Base-by-base conservation (phyloP, 2,113 vertebrate genomes). In the Paradoxurus hermaphroditus region DNA sequence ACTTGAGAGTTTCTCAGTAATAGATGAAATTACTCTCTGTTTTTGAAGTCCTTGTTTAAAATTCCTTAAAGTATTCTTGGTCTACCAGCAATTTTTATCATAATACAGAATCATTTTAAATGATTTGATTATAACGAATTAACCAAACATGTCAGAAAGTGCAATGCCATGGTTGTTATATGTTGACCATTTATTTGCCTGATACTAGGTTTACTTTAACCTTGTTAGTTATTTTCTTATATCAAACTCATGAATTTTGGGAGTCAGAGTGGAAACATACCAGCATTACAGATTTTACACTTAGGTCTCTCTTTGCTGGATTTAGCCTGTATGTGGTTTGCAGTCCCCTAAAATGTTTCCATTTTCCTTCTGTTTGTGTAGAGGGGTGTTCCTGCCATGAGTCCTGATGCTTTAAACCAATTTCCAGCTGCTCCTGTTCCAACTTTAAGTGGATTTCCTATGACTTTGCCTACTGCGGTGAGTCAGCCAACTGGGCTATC, bases 371-470 rank as follows among this genome's bases (percentile, higher is more conserved):
- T 97, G 10, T 85, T 36, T 92, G 2, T 97, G 34, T 98, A 99
- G 99, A 99, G 99, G 21, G 99, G 99, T 93, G 99, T 99, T 86
- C 99, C 99, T 49, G 99, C 99, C 4, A 98, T 99, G 98, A 99
- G 99, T 97, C 99, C 99, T 10, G 99, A 99, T 18, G 99, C 99
- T 95, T 98, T 99, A 92, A 99, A 98, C 98, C 99, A 99, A 98
- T 99, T 99, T 92, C 99, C 99, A 13, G 99, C 99, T 8, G 99
- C 99, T n/a, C 99, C 99, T 0, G 97, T 99, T 63, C 99, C 99
- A 97, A 99, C 99, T 53, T 97, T 99, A 94, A 99, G 99, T 3
- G 99, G 99, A 7, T 98, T 99, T 97, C 98, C 99, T 2, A 98
- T 99, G 98, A 97, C 99, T 7, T 98, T 99, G 98, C 98, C 99